Conservation (phyloP, 2,888 invertebrate genomes). For the Epirrhoe tristata region DNA sequence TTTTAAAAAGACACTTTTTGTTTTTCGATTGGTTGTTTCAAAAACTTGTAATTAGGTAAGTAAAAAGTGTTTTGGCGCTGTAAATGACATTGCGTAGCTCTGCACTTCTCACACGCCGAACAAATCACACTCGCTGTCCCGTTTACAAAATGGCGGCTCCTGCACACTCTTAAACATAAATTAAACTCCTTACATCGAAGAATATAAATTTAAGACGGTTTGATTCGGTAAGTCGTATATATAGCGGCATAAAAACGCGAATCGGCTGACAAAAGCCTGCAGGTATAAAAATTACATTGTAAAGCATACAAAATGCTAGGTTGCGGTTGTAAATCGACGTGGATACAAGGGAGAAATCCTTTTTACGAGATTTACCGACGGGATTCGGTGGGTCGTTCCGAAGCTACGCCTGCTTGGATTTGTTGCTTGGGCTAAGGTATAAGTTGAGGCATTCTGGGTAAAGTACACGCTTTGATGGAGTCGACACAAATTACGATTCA, state of each 20-base stretch:
- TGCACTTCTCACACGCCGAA: too few species aligned
- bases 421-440: constrained; percentile 24
- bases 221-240: constrained; percentile 7
- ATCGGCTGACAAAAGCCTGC: constrained; percentile 35
- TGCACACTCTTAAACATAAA: too few species aligned
- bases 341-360: constrained; percentile 78
- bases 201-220: not conserved
- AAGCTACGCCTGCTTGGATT: constrained; percentile 64
- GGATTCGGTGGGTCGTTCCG: constrained; percentile 67
- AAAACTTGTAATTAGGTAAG: too few species aligned
- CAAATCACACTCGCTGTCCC: too few species aligned
- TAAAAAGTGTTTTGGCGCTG: too few species aligned
- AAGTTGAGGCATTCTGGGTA: not conserved
- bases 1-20: too few species aligned
- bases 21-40: too few species aligned
- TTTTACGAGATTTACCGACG: constrained; percentile 80
- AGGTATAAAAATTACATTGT: constrained; percentile 51
- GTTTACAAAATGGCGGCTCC: too few species aligned
- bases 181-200: not conserved
- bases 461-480: too few species aligned
- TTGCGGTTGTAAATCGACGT: constrained; percentile 75
- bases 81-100: too few species aligned
- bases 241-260: constrained; percentile 19
- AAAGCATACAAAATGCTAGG: constrained; percentile 58
- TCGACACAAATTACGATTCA: too few species aligned